Base-by-base conservation (phyloP, 2,113 vertebrate species). In the Saccopteryx bilineata region DNA sequence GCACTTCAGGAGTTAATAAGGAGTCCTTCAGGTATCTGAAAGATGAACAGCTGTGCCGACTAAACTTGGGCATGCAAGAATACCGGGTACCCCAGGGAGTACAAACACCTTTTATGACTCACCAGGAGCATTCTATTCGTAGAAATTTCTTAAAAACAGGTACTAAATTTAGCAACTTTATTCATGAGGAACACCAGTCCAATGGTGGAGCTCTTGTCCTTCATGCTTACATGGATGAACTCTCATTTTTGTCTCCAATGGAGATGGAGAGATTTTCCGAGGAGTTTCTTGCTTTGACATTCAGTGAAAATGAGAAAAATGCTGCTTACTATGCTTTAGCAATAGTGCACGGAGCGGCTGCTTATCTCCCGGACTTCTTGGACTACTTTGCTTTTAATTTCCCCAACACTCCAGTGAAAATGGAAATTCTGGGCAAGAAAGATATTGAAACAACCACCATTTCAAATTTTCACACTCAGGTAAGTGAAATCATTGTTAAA, bases 361-460 rank as follows among this genome's bases (percentile, higher is more conserved):
- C 99, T 61, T 99, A 99, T 97, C 98, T 99, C 86, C 99, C 99
- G 21, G 99, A 99, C 98, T 99, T 99, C 98, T 98, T 99, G 98
- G 99, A 99, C 98, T 99, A 99, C 97, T 99, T 99, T 98, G 99
- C 99, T 98, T 99, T 99, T 97, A 99, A 99, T 98, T 99, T 99
- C 88, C 99, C 99, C 95, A 99, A 99, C 98, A 99, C 99, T 76
- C 99, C 99, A 13, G 99, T 99, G 96, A 99, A 99, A 98, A 99
- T 99, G 99, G 99, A 99, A 98, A 99, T 99, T 95, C 98, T 99
- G 98, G 99, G 99, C 97, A 99, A 99, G 98, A 99, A 99, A 97
- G 99, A 99, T 98, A 99, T 99, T 61, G 99, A 99, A 98, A 99
- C 99, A 60, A 99, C 99, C 76, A 99, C 99, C 7, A 99, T 99